Evolutionary conservation across 2,888 invertebrate species (phyloP), one percentile per base, ranked within the genome.

Genomic region (Endomychus coccineus): DNA sequence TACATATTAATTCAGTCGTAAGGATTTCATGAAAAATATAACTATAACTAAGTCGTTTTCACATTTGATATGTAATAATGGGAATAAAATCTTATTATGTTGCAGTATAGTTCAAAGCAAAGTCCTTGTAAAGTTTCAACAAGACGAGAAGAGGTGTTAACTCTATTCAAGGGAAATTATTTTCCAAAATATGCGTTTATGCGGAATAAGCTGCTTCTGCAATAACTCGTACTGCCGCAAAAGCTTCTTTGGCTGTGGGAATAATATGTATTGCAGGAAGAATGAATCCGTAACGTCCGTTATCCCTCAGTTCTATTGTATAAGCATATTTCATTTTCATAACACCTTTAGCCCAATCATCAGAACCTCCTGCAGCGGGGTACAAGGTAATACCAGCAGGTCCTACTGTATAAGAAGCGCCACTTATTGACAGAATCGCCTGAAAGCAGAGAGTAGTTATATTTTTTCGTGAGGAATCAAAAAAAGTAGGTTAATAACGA

Each of bases 281-380:
- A n/a, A 91, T 68, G 59, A 94, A 95, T 2, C 92, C 94, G 58
- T 81, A 78, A 36, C 75, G 71, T 1, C 91, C 91, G 1, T 75
- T 81, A 62, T 92, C 94, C 34, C 88, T 75, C 34, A 94, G 73
- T 69, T 95, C 94, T 37, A 94, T 73, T 0, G 92, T 92, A 66
- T 85, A 94, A 1, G 90, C 68, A 60, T 91, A 94, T 60, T 89
- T 90, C 44, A 94, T 80, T 22, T 77, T 77, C 5, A 80, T 77
- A 23, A 74, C 70, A 1, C 85, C 86, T 64, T 92, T 90, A 4
- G 90, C 92, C 88, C 91, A 94, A 62, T 94, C 92, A 53, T 88
- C 87, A 0, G 87, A 83, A 9, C 86, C 86, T 2, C 88, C 88
- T 16, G 83, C 68, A 2, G 85, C 85, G 1, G 88, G 80, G 60